Percentiles rank a stretch among this genome's conserved stretches.
These are phyloP conservation scores for Tychaedon coryphoeus DNA, from an alignment of 2,113 vertebrate species.

Conservation along the genomic window DNA sequence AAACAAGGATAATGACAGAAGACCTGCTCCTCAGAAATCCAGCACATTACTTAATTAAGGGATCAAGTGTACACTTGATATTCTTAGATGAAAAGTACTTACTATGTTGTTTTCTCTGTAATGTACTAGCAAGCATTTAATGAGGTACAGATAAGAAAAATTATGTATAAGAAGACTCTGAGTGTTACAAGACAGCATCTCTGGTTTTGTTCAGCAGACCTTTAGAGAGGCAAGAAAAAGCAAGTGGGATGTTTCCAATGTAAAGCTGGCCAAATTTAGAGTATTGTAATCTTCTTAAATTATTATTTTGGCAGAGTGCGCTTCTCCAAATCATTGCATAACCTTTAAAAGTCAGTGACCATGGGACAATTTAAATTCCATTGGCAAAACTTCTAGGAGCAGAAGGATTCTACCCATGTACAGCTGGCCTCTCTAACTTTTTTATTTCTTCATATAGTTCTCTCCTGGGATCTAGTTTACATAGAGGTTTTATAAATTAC, in stretches of 20 bases:
- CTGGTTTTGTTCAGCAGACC: not conserved
- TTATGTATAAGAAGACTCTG: not conserved
- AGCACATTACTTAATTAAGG: constrained; percentile 1
- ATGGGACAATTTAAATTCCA: not conserved
- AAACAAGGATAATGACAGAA: not conserved
- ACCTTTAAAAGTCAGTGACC: not conserved
- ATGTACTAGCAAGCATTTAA: not conserved
- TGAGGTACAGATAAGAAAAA: constrained; percentile 7
- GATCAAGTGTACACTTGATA: not conserved
- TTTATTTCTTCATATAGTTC: not conserved
- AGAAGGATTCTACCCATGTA: not conserved
- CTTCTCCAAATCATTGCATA: not conserved
- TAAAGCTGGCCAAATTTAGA: constrained; percentile 1
- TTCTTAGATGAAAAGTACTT: not conserved
- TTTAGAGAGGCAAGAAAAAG: not conserved
- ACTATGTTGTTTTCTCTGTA: not conserved
- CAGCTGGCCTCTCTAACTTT: not conserved
- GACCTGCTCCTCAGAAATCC: not conserved
- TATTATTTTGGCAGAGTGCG: constrained; percentile 11
- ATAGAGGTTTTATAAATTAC: not conserved
- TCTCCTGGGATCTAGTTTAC: not conserved
- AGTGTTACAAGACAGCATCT: not conserved
- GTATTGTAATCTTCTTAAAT: constrained; percentile 22
- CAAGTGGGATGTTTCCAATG: not conserved
- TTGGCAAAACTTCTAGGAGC: not conserved